Percentiles rank a stretch among this genome's conserved stretches.
Evolutionary conservation across 2,797 vertebrate species (phyloP).

Genomic region (Cacajao melanocephalus): DNA sequence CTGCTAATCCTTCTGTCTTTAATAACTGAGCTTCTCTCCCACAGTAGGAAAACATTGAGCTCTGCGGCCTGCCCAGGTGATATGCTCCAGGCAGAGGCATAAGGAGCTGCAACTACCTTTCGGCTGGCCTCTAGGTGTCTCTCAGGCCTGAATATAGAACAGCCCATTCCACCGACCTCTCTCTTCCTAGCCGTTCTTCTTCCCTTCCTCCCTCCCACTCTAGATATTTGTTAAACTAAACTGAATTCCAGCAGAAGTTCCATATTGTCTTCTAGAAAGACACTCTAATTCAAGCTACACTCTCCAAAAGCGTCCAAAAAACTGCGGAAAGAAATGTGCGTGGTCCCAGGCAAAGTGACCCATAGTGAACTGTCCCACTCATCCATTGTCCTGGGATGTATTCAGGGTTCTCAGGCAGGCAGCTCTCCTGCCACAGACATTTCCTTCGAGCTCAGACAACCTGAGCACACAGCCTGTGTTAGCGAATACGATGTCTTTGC

Average conservation of each 20-base stretch:
- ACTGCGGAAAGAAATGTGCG: neutral
- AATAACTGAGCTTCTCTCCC: neutral
- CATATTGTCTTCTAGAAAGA: neutral
- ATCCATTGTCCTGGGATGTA: too few relatives aligned
- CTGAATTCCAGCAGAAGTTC: neutral
- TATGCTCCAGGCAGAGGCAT: neutral
- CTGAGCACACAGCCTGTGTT: neutral
- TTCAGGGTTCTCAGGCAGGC: neutral
- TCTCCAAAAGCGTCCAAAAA: neutral
- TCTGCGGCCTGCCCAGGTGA: constrained; percentile 66
- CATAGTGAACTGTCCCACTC: neutral
- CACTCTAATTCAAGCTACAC: neutral
- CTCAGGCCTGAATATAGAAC: neutral
- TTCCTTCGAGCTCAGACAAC: neutral
- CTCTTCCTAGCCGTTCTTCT: neutral
- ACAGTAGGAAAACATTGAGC: constrained; percentile 41
- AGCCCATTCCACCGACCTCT: neutral
- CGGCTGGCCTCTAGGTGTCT: neutral
- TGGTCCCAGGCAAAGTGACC: neutral
- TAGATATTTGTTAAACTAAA: neutral
- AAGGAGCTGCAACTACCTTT: neutral
- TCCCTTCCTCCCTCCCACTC: neutral
- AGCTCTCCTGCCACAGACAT: too few relatives aligned
- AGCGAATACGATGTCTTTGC: neutral
- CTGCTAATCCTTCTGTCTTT: neutral